Evolutionary conservation across 2,797 vertebrate genomes (phyloP).

Genomic region (Thalassophryne amazonica): DNA sequence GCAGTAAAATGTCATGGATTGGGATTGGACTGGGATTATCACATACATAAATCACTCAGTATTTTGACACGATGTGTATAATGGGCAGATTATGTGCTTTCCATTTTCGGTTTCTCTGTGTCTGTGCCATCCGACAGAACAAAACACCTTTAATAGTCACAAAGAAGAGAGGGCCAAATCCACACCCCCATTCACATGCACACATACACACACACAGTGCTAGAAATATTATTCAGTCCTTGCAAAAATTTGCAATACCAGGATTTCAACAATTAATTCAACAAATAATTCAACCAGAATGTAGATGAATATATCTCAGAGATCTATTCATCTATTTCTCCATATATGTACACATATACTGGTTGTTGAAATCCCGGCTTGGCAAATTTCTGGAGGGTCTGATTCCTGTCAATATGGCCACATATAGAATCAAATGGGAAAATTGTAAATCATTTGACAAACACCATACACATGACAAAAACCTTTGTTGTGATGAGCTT

Average conservation of each 20-base stretch:
- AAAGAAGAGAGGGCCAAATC: constrained; percentile 86
- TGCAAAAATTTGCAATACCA: no score
- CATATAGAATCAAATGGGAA: constrained; percentile 56
- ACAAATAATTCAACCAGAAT: no score
- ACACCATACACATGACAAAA: constrained; percentile 60
- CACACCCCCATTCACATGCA: constrained; percentile 64
- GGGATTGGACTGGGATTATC: constrained; percentile 46
- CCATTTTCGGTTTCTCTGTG: constrained; percentile 54
- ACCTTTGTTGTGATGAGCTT: constrained; percentile 78
- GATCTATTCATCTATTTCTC: no score
- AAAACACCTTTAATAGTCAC: constrained; percentile 74
- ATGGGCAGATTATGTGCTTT: constrained; percentile 65
- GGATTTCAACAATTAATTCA: no score
- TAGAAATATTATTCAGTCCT: no score
- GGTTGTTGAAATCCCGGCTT: no score
- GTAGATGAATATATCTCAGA: no score
- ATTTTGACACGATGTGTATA: constrained; percentile 68
- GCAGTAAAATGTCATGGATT: constrained; percentile 46
- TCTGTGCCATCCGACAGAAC: constrained; percentile 48
- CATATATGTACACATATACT: constrained; percentile 11
- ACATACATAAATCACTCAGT: constrained; percentile 57
- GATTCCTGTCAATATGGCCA: constrained; percentile 45
- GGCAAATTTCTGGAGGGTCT: no score
- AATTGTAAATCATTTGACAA: constrained; percentile 52
- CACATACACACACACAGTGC: constrained; percentile 13